A percentile compares a stretch with the other conserved stretches of the same genome.
Conservation (phyloP, 2,797 vertebrate genomes). For the Sylvia borin region DNA sequence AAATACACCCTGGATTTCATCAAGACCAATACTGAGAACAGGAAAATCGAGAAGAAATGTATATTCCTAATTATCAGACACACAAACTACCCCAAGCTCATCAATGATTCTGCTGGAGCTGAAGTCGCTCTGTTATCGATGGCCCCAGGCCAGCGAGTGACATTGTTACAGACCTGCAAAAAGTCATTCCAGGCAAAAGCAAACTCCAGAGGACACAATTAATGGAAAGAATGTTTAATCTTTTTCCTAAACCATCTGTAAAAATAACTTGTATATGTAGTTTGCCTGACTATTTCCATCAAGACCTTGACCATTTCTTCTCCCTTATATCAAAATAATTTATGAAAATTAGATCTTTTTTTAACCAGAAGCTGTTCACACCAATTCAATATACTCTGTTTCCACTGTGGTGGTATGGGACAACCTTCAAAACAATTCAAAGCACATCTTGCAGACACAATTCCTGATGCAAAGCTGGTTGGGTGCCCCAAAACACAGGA, state of each 20-base stretch:
- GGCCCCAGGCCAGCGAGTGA: background rate
- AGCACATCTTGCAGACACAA: rapidly evolving
- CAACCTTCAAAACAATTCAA: background rate
- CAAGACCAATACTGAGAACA: background rate
- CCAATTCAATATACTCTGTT: background rate
- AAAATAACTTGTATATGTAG: background rate
- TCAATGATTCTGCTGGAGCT: background rate
- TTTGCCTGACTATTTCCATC: background rate
- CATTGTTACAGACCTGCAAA: background rate
- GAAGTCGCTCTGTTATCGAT: background rate
- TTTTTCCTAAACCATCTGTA: background rate
- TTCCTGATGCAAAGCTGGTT: background rate
- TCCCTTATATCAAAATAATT: background rate
- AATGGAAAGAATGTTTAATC: background rate
- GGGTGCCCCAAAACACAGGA: background rate
- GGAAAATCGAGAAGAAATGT: background rate
- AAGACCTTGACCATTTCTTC: background rate
- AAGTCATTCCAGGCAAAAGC: slow-evolving; percentile 24
- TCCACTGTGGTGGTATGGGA: background rate
- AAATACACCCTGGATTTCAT: background rate
- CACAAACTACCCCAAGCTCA: background rate
- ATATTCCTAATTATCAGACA: background rate
- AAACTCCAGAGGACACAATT: background rate
- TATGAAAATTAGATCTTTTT: background rate
- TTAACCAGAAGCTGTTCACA: background rate